Base-by-base conservation (phyloP, 2,888 invertebrate genomes). In the Drosophila sordidula region DNA sequence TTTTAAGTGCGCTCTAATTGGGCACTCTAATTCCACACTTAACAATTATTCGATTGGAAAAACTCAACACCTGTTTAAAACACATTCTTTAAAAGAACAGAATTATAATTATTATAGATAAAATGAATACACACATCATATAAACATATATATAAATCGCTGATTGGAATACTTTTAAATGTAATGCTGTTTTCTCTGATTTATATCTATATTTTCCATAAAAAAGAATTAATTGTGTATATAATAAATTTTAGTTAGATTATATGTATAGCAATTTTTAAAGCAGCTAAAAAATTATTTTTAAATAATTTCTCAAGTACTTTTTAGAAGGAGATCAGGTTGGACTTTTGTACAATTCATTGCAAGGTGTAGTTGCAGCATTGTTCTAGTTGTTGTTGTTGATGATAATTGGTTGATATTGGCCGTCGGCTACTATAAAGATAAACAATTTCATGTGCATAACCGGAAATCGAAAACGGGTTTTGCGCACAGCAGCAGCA, bases 1-100 rank as follows among this genome's bases (percentile, higher is more conserved):
- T 80, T 80, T 80, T 45, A 67, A 78, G 75, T 84, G 59, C 51
- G 46, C 70, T 76, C 65, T 73, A 84, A 80, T 81, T 84, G 76
- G 69, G 38, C 57, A n/a, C n/a, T n/a, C n/a, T n/a, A n/a, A n/a
- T n/a, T 62, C 41, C 59, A 56, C 56, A 57, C 57, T 69, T 32
- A 64, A 64, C 62, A 67, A 64, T 80, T 83, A 66, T 80, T 83
- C 49, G 73, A 73, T 57, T 71, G 65, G 57, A 50, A 75, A 62
- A 66, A 75, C 56, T 71, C 64, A 64, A 45, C 73, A 73, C 56
- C 73, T 74, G 50, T 29, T 18, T 32, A 38, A 32, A 26, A 44
- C n/a, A 8, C 34, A 46, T 46, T 54, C 39, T 14, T 29, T 11
- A 57, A 18, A 44, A 9, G n/a, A 42, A n/a, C 12, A 50, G 22